Evolutionary conservation across 2,888 invertebrate species (phyloP).

Genomic region (Drosophila neonasuta): DNA sequence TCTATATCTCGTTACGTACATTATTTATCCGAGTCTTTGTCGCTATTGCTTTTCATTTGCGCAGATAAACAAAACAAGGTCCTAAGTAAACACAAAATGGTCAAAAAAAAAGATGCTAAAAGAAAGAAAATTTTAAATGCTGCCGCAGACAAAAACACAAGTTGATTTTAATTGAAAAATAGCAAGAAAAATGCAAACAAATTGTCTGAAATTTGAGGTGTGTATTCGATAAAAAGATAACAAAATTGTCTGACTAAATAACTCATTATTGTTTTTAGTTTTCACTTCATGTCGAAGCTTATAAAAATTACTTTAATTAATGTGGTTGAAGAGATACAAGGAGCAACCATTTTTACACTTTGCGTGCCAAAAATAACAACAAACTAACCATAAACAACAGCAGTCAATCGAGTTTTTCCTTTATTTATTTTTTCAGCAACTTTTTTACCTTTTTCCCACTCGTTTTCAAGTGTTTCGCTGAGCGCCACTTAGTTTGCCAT

Average conservation of each 20-base stretch:
- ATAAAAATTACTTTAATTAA: slow-evolving; percentile 74
- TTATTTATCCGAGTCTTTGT: slow-evolving; percentile 18
- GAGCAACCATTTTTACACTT: slow-evolving; percentile 69
- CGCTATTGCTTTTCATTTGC: slow-evolving; percentile 57
- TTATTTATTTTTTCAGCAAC: slow-evolving; percentile 74
- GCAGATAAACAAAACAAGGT: slow-evolving; percentile 62
- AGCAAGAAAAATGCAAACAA: slow-evolving; percentile 33
- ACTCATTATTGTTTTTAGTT: neutral
- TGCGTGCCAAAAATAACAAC: slow-evolving; percentile 55
- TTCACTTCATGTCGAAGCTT: slow-evolving; percentile 15
- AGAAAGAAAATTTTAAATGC: slow-evolving; percentile 37
- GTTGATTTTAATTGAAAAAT: slow-evolving; percentile 79
- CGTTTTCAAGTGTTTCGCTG: slow-evolving; percentile 68
- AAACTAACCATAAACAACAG: slow-evolving; percentile 40
- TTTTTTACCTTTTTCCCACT: slow-evolving; percentile 70
- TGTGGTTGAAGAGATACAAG: slow-evolving; percentile 40
- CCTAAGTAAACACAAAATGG: slow-evolving; percentile 78
- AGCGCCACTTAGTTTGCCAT: slow-evolving; percentile 64
- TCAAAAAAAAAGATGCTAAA: slow-evolving; percentile 27
- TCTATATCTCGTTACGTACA: slow-evolving; percentile 4
- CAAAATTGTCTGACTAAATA: neutral
- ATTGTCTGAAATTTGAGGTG: slow-evolving; percentile 1
- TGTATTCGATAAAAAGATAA: no score
- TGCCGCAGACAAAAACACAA: slow-evolving; percentile 69
- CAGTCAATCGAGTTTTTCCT: slow-evolving; percentile 55